phyloP scores from a whole-genome alignment of 2,888 invertebrate species.

The Norana najaformis region DNA sequence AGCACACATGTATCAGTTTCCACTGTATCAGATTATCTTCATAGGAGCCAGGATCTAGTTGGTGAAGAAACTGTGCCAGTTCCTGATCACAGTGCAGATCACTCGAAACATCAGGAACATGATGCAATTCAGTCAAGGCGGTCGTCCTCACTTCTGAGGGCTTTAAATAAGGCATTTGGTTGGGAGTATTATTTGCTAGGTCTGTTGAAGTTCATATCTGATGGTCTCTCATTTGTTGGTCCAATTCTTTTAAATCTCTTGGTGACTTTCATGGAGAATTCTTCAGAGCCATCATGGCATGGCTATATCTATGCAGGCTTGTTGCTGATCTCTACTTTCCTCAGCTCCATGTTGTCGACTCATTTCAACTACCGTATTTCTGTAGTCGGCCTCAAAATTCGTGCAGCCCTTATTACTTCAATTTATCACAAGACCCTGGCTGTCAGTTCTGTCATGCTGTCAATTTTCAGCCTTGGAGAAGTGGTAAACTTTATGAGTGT shows the following conservation, averaged over 20 bases:
- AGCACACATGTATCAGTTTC: background rate
- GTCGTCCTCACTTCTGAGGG: slow-evolving; percentile 46
- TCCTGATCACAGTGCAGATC: background rate
- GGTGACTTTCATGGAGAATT: slow-evolving; percentile 77
- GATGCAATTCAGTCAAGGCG: background rate
- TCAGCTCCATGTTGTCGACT: slow-evolving; percentile 78
- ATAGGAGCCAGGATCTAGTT: background rate
- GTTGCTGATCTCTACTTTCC: slow-evolving; percentile 71
- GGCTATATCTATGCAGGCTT: slow-evolving; percentile 68
- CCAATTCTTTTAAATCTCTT: slow-evolving; percentile 84
- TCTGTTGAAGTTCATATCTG: slow-evolving; percentile 74
- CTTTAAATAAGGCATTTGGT: slow-evolving; percentile 56
- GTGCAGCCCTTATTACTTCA: slow-evolving; percentile 80
- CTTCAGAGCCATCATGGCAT: slow-evolving; percentile 67
- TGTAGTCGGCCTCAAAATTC: slow-evolving; percentile 72
- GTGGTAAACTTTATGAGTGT: slow-evolving; percentile 95
- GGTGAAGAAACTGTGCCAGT: background rate
- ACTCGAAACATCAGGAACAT: background rate
- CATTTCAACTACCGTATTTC: slow-evolving; percentile 79
- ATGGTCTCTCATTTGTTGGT: slow-evolving; percentile 82
- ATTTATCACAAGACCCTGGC: slow-evolving; percentile 76
- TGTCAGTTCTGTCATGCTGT: slow-evolving; percentile 62
- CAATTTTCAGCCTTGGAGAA: slow-evolving; percentile 70
- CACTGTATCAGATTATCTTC: background rate
- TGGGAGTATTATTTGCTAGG: slow-evolving; percentile 57